A percentile compares a stretch with the other conserved stretches of the same genome.
Conservation (phyloP, 2,888 invertebrate species). For the Catonia carolina region DNA sequence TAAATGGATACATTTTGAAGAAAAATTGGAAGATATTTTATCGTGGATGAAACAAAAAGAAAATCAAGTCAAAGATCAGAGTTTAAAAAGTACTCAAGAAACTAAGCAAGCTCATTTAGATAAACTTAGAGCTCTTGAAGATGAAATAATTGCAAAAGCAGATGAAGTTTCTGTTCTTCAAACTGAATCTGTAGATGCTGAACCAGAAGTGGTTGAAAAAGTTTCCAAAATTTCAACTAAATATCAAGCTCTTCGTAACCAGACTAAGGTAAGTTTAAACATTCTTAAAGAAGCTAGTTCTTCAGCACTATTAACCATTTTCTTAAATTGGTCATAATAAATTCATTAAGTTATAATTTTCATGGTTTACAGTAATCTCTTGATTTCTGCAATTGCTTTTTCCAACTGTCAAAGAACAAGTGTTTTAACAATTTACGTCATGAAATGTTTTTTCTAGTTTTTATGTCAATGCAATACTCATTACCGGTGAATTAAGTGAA, state of each 20-base stretch:
- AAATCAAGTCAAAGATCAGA: constrained; percentile 78
- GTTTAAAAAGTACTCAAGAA: constrained; percentile 75
- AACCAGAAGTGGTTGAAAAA: constrained; percentile 64
- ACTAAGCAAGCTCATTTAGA: constrained; percentile 72
- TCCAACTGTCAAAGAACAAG: too few species aligned
- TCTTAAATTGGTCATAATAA: not conserved
- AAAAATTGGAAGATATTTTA: constrained; percentile 66
- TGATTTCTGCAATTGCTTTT: too few species aligned
- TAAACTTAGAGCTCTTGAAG: constrained; percentile 64
- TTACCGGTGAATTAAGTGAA: too few species aligned
- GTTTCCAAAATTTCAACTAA: constrained; percentile 72
- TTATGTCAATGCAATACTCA: too few species aligned
- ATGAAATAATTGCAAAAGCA: constrained; percentile 61
- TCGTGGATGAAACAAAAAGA: constrained; percentile 83
- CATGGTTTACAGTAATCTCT: too few species aligned
- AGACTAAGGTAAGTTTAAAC: constrained; percentile 55
- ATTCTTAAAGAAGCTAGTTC: not conserved
- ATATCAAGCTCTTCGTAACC: constrained; percentile 73
- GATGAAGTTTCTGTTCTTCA: constrained; percentile 63
- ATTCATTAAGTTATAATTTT: too few species aligned
- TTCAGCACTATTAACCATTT: not conserved
- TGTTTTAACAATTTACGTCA: too few species aligned
- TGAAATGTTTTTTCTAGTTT: too few species aligned
- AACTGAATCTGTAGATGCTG: constrained; percentile 64
- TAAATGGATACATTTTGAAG: constrained; percentile 76